Evolutionary conservation across 1,140 invertebrate species (phyloP).

Genomic region (Drosophila equinoxialis): DNA sequence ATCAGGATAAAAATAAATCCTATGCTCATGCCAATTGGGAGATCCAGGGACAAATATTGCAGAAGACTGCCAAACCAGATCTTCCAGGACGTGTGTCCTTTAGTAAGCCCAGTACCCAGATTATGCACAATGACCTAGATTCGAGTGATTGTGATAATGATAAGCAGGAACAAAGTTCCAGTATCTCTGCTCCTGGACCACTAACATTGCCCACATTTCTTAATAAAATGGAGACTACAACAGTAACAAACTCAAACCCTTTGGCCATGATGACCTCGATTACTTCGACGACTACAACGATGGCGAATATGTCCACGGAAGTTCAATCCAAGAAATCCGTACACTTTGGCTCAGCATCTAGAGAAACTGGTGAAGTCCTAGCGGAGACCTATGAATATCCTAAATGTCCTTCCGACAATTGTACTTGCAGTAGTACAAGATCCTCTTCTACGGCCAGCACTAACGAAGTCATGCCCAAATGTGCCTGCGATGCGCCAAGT

Average conservation of each 20-base stretch:
- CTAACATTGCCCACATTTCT: conserved; percentile 47
- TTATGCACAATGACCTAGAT: conserved; percentile 56
- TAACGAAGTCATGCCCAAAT: conserved; percentile 60
- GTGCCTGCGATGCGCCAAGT: conserved; percentile 65
- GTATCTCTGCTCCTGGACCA: conserved; percentile 72
- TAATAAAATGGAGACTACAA: conserved; percentile 32
- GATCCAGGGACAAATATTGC: conserved; percentile 24
- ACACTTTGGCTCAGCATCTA: conserved; percentile 62
- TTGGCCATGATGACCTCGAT: no score
- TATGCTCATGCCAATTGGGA: conserved; percentile 20
- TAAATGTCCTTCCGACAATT: conserved; percentile 79
- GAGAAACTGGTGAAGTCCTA: conserved; percentile 57
- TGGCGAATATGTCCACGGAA: conserved; percentile 12
- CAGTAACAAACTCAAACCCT: not conserved
- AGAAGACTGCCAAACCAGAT: conserved; percentile 69
- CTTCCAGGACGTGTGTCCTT: conserved; percentile 80
- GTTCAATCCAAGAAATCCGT: conserved; percentile 67
- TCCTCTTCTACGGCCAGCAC: conserved; percentile 71
- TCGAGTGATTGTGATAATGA: conserved; percentile 81
- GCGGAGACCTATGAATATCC: conserved; percentile 79
- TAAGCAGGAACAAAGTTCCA: conserved; percentile 50
- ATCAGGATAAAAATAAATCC: conserved; percentile 44
- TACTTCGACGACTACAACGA: no score
- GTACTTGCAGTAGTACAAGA: conserved; percentile 76
- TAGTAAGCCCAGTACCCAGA: conserved; percentile 56